A percentile compares a stretch with the other conserved stretches of the same genome.
Conservation (phyloP, 2,113 vertebrate genomes). For the Petromus typicus region DNA sequence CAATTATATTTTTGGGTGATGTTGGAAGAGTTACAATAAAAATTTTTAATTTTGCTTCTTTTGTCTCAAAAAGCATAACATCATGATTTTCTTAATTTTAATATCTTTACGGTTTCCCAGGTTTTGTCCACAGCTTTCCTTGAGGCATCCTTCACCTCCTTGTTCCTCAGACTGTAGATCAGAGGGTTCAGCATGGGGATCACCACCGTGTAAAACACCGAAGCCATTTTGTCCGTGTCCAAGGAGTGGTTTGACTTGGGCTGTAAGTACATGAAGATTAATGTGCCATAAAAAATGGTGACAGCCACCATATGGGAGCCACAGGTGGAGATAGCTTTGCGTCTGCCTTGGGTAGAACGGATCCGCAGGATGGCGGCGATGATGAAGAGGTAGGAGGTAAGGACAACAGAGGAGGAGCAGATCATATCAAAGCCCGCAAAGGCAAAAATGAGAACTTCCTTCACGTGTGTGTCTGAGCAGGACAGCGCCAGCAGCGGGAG, state of each 20-base stretch:
- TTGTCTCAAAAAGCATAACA: not conserved
- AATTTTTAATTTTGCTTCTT: not conserved
- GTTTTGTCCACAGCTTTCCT: slow-evolving; percentile 63
- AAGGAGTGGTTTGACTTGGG: slow-evolving; percentile 78
- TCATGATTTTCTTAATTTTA: slow-evolving; percentile 37
- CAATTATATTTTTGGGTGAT: not conserved
- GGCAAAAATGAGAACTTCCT: slow-evolving; percentile 76
- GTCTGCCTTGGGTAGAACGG: not conserved
- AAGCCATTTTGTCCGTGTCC: slow-evolving; percentile 76
- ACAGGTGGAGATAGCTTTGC: slow-evolving; percentile 73
- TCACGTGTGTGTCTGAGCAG: slow-evolving; percentile 70
- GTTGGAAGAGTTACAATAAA: not conserved
- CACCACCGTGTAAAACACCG: slow-evolving; percentile 75
- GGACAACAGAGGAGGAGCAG: slow-evolving; percentile 66
- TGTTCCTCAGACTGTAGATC: slow-evolving; percentile 81
- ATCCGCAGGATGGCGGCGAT: slow-evolving; percentile 65
- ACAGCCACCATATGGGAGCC: slow-evolving; percentile 59
- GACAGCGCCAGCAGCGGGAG: slow-evolving; percentile 75
- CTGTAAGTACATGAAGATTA: slow-evolving; percentile 78
- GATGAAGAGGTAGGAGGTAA: slow-evolving; percentile 78
- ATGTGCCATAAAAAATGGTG: slow-evolving; percentile 74
- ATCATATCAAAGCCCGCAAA: slow-evolving; percentile 77
- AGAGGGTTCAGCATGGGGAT: slow-evolving; percentile 79
- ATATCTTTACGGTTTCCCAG: slow-evolving; percentile 48
- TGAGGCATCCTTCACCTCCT: slow-evolving; percentile 74